Conservation (phyloP, 2,113 vertebrate genomes). For the Stercorarius parasiticus region DNA sequence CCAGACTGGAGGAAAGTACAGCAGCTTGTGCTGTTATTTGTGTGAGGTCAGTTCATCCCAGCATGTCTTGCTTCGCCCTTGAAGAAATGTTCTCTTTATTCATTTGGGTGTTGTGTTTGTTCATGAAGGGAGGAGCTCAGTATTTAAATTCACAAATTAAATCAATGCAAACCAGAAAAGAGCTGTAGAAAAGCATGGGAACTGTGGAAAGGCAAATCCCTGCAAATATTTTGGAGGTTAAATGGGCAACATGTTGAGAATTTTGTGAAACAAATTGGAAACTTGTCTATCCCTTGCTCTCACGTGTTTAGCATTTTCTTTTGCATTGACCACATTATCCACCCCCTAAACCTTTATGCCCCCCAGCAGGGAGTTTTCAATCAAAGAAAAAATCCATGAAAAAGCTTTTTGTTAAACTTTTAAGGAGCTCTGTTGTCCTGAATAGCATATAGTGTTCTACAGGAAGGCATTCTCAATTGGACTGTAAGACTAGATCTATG, state of each 20-base stretch:
- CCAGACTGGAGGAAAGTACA: neutral
- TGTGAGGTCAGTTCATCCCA: neutral
- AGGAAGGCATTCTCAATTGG: neutral
- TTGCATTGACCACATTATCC: neutral
- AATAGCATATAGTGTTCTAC: neutral
- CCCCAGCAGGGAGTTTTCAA: neutral
- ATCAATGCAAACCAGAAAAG: neutral
- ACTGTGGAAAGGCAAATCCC: neutral
- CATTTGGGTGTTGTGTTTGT: neutral
- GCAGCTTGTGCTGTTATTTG: neutral
- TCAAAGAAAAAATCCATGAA: neutral
- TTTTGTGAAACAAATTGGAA: neutral
- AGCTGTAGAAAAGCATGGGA: neutral
- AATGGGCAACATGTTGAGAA: neutral
- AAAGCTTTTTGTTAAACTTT: slow-evolving; percentile 27
- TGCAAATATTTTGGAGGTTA: neutral
- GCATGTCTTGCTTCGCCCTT: neutral
- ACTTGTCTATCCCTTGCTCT: neutral
- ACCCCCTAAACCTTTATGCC: neutral
- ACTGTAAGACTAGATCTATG: neutral
- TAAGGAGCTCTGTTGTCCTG: neutral
- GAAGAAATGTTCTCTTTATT: neutral
- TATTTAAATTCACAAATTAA: neutral
- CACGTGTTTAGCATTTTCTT: neutral
- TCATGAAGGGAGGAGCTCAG: neutral